Percentiles rank a stretch among this genome's conserved stretches.
Evolutionary conservation across 2,797 vertebrate genomes (phyloP).

Genomic region (Harpagifer antarcticus): DNA sequence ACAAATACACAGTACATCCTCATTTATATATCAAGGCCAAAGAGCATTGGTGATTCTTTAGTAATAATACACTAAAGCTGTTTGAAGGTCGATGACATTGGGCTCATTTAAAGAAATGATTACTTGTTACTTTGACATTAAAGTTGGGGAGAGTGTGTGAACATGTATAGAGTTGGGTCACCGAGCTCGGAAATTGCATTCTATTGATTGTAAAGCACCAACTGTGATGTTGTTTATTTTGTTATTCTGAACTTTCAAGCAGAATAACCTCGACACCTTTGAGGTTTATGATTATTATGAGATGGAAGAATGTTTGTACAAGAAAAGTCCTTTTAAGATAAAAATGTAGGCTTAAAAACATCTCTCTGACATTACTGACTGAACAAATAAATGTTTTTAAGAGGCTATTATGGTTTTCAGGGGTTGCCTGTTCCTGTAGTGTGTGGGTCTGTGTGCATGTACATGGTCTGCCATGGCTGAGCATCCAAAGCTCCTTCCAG

Average conservation of each 20-base stretch:
- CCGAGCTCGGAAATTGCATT: accelerated
- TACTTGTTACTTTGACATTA: conserved; percentile 43
- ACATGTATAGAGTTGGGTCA: background rate
- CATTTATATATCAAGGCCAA: background rate
- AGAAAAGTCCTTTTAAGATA: background rate
- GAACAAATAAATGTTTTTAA: background rate
- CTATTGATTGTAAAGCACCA: background rate
- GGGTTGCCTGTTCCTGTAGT: too few relatives aligned
- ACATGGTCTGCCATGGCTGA: too few relatives aligned
- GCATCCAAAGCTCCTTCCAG: too few relatives aligned
- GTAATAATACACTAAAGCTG: background rate
- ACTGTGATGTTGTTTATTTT: background rate
- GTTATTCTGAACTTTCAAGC: background rate
- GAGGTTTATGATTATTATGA: background rate
- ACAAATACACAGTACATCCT: conserved; percentile 25
- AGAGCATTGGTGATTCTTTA: background rate
- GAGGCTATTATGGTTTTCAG: too few relatives aligned
- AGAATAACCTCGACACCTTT: too few relatives aligned
- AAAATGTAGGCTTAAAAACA: too few relatives aligned
- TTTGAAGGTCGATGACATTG: conserved; percentile 46
- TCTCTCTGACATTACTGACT: background rate
- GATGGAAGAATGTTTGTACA: background rate
- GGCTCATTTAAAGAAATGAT: conserved; percentile 37
- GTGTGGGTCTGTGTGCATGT: too few relatives aligned
- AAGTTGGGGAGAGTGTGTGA: background rate